Base-by-base conservation (phyloP, 2,797 vertebrate species). In the Moxostoma hubbsi region DNA sequence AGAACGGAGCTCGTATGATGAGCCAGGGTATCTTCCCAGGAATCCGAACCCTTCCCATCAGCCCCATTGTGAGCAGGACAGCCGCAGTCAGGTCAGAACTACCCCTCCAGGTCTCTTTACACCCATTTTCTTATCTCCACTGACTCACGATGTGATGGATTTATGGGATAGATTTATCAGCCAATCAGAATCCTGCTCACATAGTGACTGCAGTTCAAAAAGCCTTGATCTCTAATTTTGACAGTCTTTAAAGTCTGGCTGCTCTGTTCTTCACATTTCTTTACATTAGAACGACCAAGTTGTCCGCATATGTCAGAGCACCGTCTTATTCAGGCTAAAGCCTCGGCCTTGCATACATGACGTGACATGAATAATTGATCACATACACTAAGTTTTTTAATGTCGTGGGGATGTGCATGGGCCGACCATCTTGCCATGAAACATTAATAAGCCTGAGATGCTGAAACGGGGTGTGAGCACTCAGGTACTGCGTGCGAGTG, bases 1-100 rank as follows among this genome's bases (percentile, higher is more conserved):
- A 95, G 85, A 96, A 96, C 7, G 96, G 95, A 90, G 91, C 94
- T n/a, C 94, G 95, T 80, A 93, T 95, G 75, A 91, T 96, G 91
- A 95, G 91, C 89, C 94, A 95, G 88, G 94, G 94, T 83, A 93
- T 96, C 85, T 96, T 96, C 88, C 93, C 94, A 49, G 93, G 94
- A 75, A 94, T 95, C 86, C 93, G 94, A 88, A 94, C 95, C 1
- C 89, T 96, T 92, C 95, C 95, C 77, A 93, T 95, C 89, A 95
- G 90, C 84, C 93, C 94, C 73, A 93, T 95, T 46, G 94, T 94
- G 83, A 94, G 93, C 89, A 92, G 95, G 79, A 92, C 93, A 24
- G 91, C 93, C 9, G 85, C 92, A 85, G 93, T 94, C 85, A 95
- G 95, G 95, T 96, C 90, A 92, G 93, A 70, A 51, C 13, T 57